phyloP scores from a whole-genome alignment of 2,888 invertebrate genomes.

The Eustalomyia histrio region DNA sequence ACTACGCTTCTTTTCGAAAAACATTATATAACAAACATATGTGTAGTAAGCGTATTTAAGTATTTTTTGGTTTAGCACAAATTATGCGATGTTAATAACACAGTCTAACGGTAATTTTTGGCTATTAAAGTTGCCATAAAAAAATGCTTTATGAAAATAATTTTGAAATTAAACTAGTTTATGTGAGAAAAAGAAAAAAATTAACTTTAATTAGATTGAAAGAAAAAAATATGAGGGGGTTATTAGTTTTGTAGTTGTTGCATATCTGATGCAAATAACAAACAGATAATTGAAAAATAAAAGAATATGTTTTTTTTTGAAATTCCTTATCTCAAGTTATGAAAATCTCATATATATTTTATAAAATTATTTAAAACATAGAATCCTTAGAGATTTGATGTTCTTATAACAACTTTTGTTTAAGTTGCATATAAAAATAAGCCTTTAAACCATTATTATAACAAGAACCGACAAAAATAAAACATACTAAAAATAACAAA shows the following conservation, averaged over 20 bases:
- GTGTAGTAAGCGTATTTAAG: not conserved
- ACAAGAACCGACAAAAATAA: not conserved
- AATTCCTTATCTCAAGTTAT: not conserved
- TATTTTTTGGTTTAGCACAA: slow-evolving; percentile 16
- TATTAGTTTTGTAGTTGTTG: not conserved
- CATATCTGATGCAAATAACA: not conserved
- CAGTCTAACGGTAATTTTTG: slow-evolving; percentile 39
- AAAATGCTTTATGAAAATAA: slow-evolving; percentile 23
- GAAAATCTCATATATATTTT: not conserved
- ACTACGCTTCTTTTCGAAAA: not conserved
- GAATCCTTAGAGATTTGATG: slow-evolving; percentile 1
- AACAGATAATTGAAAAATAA: not conserved
- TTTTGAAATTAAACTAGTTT: slow-evolving; percentile 26
- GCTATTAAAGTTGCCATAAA: slow-evolving; percentile 11
- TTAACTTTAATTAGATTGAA: not conserved
- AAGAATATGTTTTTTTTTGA: not conserved
- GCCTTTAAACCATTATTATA: not conserved
- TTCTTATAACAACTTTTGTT: not conserved
- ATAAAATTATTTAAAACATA: not conserved
- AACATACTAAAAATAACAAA: not conserved
- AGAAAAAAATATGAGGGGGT: slow-evolving; percentile 17
- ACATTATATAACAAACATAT: slow-evolving; percentile 28
- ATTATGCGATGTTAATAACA: slow-evolving; percentile 23
- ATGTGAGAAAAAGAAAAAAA: slow-evolving; percentile 7
- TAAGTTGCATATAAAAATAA: not conserved